These are phyloP conservation scores for Keiferia lycopersicella DNA, from an alignment of 2,888 invertebrate species.

Conservation along the genomic window DNA sequence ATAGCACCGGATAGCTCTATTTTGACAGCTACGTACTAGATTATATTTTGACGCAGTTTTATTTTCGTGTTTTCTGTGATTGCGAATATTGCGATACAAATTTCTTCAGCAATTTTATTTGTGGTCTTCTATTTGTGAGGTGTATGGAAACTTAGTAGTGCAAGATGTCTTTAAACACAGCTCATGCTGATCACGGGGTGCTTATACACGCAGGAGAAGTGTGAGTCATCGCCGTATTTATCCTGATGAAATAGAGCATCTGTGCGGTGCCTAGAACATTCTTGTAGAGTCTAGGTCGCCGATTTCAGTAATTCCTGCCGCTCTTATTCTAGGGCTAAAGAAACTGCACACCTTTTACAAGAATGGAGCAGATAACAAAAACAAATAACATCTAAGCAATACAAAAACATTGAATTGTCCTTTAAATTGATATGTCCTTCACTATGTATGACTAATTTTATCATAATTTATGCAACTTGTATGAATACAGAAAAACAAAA, in stretches of 20 bases:
- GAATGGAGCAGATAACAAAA: neutral
- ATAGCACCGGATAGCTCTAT: neutral
- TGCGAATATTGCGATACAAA: too few relatives aligned
- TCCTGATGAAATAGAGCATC: neutral
- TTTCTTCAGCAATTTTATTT: constrained; percentile 10
- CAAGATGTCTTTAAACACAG: constrained; percentile 96
- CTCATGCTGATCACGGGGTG: constrained; percentile 96
- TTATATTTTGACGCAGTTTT: constrained; percentile 17
- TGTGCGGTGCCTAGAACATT: constrained; percentile 14
- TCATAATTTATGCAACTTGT: neutral
- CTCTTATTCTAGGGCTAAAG: neutral
- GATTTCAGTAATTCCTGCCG: neutral
- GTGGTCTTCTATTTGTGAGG: constrained; percentile 8
- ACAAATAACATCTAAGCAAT: neutral
- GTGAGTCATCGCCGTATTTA: constrained; percentile 82
- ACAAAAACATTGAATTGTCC: neutral
- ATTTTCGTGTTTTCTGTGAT: neutral
- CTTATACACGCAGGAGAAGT: constrained; percentile 97
- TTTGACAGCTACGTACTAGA: neutral
- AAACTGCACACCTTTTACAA: neutral
- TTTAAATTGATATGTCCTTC: neutral
- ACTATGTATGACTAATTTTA: neutral
- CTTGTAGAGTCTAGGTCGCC: constrained; percentile 3
- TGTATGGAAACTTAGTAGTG: neutral
- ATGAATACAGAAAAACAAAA: neutral